Evolutionary conservation across 92 coral and sea anemone genomes (phyloP), one percentile per base, ranked within the genome.

Genomic region (Porites lobata): DNA sequence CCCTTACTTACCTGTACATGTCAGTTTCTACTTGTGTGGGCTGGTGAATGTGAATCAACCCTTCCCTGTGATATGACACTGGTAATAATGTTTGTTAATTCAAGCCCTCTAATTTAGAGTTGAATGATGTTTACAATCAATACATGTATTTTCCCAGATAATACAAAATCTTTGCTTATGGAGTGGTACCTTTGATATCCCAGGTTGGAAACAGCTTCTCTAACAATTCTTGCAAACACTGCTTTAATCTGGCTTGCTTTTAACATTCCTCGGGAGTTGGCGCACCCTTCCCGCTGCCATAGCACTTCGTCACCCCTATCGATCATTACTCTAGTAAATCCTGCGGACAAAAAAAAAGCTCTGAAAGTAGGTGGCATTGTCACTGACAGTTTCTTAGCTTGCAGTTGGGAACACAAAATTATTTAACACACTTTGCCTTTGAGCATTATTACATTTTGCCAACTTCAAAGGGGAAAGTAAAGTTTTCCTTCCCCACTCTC

Each of bases 311-410:
- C 86, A 0, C 86, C 92, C 67, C 47, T 50, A 71, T 81, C 92
- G 19, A 94, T 65, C 91, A 80, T 90, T 19, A 90, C 94, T 63
- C 88, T 87, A 50, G 92, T 87, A 61, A 69, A 93, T 13, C 92
- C 96, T 93, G 81, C 6, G 21, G 10, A 54, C 59, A 54, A 19
- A 69, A 11, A 11, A 81, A 57, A 0, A 1, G 24, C 43, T 61
- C 21, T 24, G 50, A 22, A 18, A 67, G 2, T 67, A 38, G 47
- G 47, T 38, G 6, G 4, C 47, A 38, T 3, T 38, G 32, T 29
- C 32, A 29, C 32, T 29, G 32, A 29, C 32, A 29, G 32, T 2
- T 29, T 29, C 32, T 29, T 29, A 29, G 0, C 32, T 53, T 8
- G 59, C 7, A 54, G 24, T 12, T 20, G 50, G 43, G 54, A 38